Evolutionary conservation across 2,113 vertebrate species (phyloP).

Genomic region (Notiomystis cincta): DNA sequence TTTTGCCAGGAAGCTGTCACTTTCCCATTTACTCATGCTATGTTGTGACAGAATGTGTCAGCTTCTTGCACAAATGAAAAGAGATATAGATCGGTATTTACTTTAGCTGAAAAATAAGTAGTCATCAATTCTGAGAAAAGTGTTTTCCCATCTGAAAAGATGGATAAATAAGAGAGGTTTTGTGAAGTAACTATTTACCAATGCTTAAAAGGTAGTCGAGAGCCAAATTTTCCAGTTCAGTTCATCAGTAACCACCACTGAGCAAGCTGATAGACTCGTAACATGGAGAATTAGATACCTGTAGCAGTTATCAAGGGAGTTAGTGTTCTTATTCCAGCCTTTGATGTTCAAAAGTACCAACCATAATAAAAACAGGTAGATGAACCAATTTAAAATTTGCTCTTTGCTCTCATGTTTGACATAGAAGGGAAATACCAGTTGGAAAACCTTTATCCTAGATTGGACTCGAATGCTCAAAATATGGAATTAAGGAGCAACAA

Average conservation of each 20-base stretch:
- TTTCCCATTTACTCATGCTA: conserved; percentile 76
- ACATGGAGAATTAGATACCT: neutral
- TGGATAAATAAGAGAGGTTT: conserved; percentile 70
- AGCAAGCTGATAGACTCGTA: neutral
- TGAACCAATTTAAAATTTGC: neutral
- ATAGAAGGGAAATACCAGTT: neutral
- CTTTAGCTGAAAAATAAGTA: conserved; percentile 80
- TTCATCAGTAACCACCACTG: conserved; percentile 7
- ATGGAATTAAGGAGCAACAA: neutral
- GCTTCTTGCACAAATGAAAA: conserved; percentile 77
- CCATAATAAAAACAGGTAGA: neutral
- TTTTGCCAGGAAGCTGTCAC: conserved; percentile 80
- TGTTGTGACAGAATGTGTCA: conserved; percentile 84
- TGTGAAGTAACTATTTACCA: conserved; percentile 63
- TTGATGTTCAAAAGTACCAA: neutral
- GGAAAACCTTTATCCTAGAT: neutral
- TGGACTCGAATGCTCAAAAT: neutral
- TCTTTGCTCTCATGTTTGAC: neutral
- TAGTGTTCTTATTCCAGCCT: neutral
- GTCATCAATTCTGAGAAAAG: conserved; percentile 77
- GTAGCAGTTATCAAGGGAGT: neutral
- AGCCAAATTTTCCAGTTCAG: conserved; percentile 39
- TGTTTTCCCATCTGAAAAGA: conserved; percentile 70
- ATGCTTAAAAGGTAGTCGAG: conserved; percentile 49
- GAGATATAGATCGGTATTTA: conserved; percentile 80